These are phyloP conservation scores for Eumeta japonica DNA, from an alignment of 1,140 invertebrate species.

Conservation along the genomic window DNA sequence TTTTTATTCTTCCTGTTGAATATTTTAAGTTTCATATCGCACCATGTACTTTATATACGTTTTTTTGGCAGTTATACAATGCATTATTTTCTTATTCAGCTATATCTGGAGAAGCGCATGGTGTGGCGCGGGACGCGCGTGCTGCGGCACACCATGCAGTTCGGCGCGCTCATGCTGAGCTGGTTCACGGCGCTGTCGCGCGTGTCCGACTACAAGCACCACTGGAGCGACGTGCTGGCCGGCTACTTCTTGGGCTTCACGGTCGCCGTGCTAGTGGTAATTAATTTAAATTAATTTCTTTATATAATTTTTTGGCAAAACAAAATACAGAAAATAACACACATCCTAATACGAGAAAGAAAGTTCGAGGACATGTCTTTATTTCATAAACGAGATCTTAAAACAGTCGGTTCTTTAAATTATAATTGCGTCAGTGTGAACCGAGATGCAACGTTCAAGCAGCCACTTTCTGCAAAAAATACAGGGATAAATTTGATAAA, in stretches of 20 bases:
- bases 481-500: no score
- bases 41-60: no score
- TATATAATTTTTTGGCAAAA: no score
- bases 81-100: conserved; percentile 66
- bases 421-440: no score
- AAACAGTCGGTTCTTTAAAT: no score
- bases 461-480: no score
- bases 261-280: conserved; percentile 60
- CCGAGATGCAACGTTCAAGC: no score
- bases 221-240: conserved; percentile 79
- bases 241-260: conserved; percentile 58
- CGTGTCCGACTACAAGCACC: conserved; percentile 94
- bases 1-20: no score
- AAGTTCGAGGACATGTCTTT: background rate
- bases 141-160: conserved; percentile 74
- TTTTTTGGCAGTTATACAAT: no score
- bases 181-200: conserved; percentile 82
- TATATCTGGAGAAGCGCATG: conserved; percentile 80
- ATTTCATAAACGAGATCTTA: no score
- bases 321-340: background rate
- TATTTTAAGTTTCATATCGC: no score
- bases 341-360: background rate
- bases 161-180: conserved; percentile 70
- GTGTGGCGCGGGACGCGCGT: conserved; percentile 71
- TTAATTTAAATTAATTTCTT: no score